Evolutionary conservation across 2,888 invertebrate species (phyloP).

Genomic region (Geotrupes spiniger): DNA sequence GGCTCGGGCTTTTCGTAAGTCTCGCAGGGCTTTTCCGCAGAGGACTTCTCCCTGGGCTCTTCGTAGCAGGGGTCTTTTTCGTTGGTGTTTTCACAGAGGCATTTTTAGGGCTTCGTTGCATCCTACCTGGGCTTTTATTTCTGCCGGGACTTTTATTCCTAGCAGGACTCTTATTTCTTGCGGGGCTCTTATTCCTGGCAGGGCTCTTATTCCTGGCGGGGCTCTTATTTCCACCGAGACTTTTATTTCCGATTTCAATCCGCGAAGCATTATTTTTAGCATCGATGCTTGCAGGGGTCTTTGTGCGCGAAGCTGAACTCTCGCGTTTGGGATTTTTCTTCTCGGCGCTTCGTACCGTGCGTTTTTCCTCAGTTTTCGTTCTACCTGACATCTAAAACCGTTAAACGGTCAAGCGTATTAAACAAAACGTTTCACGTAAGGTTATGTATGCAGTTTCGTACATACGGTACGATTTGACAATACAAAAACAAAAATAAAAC

Average conservation of each 20-base stretch:
- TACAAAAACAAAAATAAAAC: too few relatives aligned
- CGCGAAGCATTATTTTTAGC: conserved; percentile 13
- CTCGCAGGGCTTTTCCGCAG: conserved; percentile 19
- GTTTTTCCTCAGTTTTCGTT: conserved; percentile 12
- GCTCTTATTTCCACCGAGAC: conserved; percentile 22
- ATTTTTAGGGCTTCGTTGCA: conserved; percentile 2
- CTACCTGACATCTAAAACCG: conserved; percentile 21
- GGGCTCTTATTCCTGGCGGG: conserved; percentile 23
- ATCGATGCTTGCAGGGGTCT: conserved; percentile 1
- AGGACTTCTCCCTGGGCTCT: neutral
- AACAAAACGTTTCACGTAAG: neutral
- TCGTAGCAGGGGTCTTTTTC: conserved; percentile 9
- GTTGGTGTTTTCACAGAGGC: conserved; percentile 26
- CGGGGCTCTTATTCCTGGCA: conserved; percentile 22
- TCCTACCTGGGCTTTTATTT: conserved; percentile 23
- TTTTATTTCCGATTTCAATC: conserved; percentile 21
- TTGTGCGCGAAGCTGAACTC: conserved; percentile 8
- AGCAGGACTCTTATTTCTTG: conserved; percentile 22
- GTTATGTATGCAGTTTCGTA: too few relatives aligned
- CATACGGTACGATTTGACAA: too few relatives aligned
- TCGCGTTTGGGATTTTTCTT: conserved; percentile 6
- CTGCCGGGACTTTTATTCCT: conserved; percentile 22
- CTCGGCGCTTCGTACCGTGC: neutral
- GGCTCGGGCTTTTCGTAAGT: conserved; percentile 6
- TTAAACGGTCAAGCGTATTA: too few relatives aligned